Evolutionary conservation across 1,140 invertebrate species (phyloP), one percentile per base, ranked within the genome.

Genomic region (Ridgeia piscesae): DNA sequence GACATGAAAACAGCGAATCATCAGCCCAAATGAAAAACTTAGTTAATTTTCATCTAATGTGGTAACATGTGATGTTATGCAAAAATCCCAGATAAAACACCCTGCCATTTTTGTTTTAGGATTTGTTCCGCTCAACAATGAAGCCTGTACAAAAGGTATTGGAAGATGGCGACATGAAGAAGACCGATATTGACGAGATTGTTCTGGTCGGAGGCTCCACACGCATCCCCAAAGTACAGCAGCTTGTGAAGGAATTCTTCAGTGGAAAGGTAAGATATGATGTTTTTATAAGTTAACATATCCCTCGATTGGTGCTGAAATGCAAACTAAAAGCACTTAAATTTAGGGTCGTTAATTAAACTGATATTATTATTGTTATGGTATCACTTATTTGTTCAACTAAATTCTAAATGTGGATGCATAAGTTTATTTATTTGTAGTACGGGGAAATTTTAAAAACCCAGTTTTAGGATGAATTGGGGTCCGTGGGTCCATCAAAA

Each of bases 151-250:
- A 96, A 92, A 94, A 94, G 89, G 96, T 96, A 6, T 96, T 99
- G 93, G 99, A 99, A 96, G 99, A 99, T 96, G 98, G 99, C 92
- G 99, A 99, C 95, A 98, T 99, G 97, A 99, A 99, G 96, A 99
- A 99, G 95, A 99, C 98, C 94, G 99, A 99, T 94, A 98, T 99
- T 92, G 98, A 99, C 96, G 99, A 99, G 96, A 99, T 99, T 95
- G 99, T 99, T 14, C 96, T 99, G 42, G 99, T 99, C 48, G 99
- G 99, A 95, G 99, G 99, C 94, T 99, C 99, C 6, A 99, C 99
- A 88, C 98, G 99, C 97, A 99, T 99, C 94, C 99, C 99, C 42
- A 99, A 99, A 96, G 98, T 99, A 88, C 99, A 99, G 96, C 98
- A 99, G 95, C 96, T 99, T 91, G 99, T 99, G 58, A 99, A 99